These are phyloP conservation scores for Bos javanicus DNA, from an alignment of 2,113 vertebrate species.

Conservation along the genomic window DNA sequence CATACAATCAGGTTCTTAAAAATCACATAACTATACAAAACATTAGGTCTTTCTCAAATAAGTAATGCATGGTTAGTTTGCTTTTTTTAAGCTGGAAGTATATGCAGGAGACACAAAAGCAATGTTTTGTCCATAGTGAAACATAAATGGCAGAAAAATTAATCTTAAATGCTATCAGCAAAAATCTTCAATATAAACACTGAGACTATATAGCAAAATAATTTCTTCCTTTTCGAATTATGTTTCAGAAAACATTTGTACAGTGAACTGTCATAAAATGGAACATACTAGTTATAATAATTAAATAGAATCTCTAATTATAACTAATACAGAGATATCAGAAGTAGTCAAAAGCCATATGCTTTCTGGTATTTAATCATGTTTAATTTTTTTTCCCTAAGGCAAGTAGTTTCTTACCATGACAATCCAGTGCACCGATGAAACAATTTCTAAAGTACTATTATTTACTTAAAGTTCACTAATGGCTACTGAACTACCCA, in stretches of 20 bases:
- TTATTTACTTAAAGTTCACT: not conserved
- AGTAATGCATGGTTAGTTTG: not conserved
- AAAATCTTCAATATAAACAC: not conserved
- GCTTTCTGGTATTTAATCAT: not conserved
- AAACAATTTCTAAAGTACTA: conserved; percentile 16
- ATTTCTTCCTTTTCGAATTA: conserved; percentile 36
- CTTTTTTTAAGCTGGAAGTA: not conserved
- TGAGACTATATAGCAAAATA: not conserved
- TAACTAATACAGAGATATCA: not conserved
- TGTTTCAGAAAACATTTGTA: conserved; percentile 39
- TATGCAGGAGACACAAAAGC: not conserved
- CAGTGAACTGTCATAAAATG: not conserved
- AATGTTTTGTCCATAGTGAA: not conserved
- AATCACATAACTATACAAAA: not conserved
- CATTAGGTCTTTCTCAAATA: not conserved
- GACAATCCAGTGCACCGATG: not conserved
- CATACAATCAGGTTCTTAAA: not conserved
- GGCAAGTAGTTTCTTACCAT: not conserved
- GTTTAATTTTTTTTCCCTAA: conserved; percentile 17
- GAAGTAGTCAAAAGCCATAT: conserved; percentile 35
- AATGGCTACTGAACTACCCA: not conserved
- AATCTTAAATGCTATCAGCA: not conserved
- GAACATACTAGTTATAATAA: not conserved
- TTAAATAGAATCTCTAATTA: conserved; percentile 45
- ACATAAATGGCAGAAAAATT: not conserved